Conservation (phyloP, 2,888 invertebrate species). For the Monoplex corrugatus region DNA sequence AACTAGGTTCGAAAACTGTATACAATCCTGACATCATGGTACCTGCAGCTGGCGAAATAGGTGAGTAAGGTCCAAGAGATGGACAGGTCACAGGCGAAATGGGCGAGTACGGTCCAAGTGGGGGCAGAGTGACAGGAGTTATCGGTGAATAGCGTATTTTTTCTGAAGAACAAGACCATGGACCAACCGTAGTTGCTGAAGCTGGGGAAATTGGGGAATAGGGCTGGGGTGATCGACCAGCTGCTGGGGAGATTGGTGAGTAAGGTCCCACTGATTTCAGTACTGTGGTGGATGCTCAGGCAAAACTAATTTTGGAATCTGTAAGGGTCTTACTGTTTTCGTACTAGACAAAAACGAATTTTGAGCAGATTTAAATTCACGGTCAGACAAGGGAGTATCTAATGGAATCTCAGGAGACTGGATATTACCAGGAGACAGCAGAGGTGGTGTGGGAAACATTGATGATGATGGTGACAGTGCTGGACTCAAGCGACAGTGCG, state of each 20-base stretch:
- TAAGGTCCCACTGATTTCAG: slow-evolving; percentile 14
- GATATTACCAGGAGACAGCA: background rate
- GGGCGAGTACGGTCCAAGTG: slow-evolving; percentile 36
- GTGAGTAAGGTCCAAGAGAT: slow-evolving; percentile 7
- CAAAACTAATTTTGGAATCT: slow-evolving; percentile 30
- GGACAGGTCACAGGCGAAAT: slow-evolving; percentile 31
- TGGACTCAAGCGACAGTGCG: background rate
- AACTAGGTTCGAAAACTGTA: background rate
- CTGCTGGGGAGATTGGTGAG: slow-evolving; percentile 24
- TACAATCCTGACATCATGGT: background rate
- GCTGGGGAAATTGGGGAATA: slow-evolving; percentile 24
- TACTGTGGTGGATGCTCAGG: background rate
- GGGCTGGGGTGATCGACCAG: background rate
- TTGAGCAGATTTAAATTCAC: background rate
- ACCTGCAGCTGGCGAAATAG: slow-evolving; percentile 9
- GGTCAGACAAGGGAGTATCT: background rate
- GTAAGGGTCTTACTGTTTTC: background rate
- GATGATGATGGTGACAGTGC: background rate
- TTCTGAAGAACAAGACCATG: background rate
- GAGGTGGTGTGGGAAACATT: slow-evolving; percentile 29
- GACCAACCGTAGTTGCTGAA: background rate
- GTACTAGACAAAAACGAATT: background rate
- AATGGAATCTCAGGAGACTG: background rate
- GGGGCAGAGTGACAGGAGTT: background rate
- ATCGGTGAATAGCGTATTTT: background rate